Conservation (phyloP, 2,113 vertebrate genomes). For the Melierax canorus region DNA sequence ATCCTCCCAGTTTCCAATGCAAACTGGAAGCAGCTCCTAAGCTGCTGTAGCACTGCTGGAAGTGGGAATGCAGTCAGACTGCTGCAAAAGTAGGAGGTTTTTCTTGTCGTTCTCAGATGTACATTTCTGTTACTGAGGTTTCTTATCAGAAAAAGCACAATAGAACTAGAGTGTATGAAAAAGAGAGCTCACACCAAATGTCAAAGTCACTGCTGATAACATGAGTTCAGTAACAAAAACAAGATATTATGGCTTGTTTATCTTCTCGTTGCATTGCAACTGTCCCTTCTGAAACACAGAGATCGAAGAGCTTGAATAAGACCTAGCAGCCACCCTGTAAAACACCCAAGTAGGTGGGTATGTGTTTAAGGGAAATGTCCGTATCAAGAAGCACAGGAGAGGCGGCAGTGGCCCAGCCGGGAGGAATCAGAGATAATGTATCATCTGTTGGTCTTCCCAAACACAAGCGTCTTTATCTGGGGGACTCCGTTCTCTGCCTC, state of each 20-base stretch:
- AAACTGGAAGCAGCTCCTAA: not conserved
- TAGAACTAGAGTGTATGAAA: not conserved
- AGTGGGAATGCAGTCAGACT: not conserved
- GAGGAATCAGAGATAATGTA: not conserved
- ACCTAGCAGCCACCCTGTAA: not conserved
- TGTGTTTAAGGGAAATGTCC: not conserved
- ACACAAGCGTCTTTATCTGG: not conserved
- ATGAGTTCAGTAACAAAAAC: not conserved
- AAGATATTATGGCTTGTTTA: slow-evolving; percentile 44
- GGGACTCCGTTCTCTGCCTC: not conserved
- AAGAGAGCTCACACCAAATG: slow-evolving; percentile 5
- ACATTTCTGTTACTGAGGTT: slow-evolving; percentile 25
- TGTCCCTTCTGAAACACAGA: not conserved
- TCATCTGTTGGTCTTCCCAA: not conserved
- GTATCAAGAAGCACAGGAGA: not conserved
- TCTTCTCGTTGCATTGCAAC: not conserved
- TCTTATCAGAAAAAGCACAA: slow-evolving; percentile 57
- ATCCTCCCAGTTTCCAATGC: not conserved
- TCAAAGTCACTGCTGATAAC: slow-evolving; percentile 46
- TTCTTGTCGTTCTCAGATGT: not conserved
- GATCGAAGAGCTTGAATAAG: not conserved
- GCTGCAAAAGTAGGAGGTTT: not conserved
- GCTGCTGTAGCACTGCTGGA: not conserved
- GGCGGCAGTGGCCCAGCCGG: not conserved
- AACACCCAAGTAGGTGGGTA: not conserved